Evolutionary conservation across 2,888 invertebrate genomes (phyloP), one percentile per base, ranked within the genome.

Genomic region (Sipha maydis): DNA sequence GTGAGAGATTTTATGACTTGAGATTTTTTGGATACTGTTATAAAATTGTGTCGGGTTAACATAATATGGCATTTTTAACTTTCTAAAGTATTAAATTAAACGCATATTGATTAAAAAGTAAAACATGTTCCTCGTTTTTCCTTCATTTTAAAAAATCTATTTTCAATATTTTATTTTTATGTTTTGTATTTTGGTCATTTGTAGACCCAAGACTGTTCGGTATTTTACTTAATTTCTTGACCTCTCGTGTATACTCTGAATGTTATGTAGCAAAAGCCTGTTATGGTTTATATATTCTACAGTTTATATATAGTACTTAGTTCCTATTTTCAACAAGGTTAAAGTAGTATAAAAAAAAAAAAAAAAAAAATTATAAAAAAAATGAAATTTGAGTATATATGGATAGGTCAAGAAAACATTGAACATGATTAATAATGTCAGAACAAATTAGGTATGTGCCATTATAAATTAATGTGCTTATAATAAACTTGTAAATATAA

Each of bases 381-480:
- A 73, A 41, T 86, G 56, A 9, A 4, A 14, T 21, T 28, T 76
- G 88, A 82, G 88, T 76, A 82, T 82, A 88, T 76, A 82, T 88
- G 82, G 73, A 82, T 75, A 34, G 67, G 88, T 88, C 61, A 88
- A 88, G 88, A 82, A 88, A 25, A 82, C 34, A 7, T 79, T 67
- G 31, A 88, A 88, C 28, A 75, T 71, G 41, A 79, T 73, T 79
- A 73, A 80, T 80, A 80, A 73, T 75, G 28, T 79, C 86, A 67
- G 80, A 88, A 82, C 88, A 88, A 88, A 73, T 82, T 88, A 88
- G 73, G 17, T 82, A 80, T n/a, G 88, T 88, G 88, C 88, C 88
- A 88, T 88, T 88, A 88, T 82, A 82, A 56, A 82, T 73, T 88
- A 88, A 88, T 88, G 79, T 86, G 78, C 75, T 88, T 61, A 82